phyloP scores from a whole-genome alignment of 2,888 invertebrate genomes.

The Spodoptera picta region DNA sequence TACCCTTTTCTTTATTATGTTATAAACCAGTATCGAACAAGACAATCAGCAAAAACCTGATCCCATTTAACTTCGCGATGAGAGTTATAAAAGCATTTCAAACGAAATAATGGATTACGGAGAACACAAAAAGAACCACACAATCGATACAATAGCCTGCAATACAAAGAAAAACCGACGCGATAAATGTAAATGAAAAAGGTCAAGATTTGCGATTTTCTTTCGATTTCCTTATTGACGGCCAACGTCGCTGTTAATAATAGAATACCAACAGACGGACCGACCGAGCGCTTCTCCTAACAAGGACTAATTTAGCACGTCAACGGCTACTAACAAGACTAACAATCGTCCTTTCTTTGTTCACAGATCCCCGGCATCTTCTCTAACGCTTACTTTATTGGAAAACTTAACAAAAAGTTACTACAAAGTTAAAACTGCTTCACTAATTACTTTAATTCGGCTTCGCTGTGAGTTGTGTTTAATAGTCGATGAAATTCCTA shows the following conservation, averaged over 20 bases:
- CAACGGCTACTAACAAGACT: constrained; percentile 77
- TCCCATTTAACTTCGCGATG: constrained; percentile 36
- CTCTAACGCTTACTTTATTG: constrained; percentile 68
- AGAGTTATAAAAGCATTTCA: constrained; percentile 35
- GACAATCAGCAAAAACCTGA: constrained; percentile 35
- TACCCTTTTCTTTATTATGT: constrained; percentile 22
- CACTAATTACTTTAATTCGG: constrained; percentile 49
- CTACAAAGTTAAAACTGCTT: constrained; percentile 52
- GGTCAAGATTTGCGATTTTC: constrained; percentile 40
- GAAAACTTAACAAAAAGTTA: constrained; percentile 66
- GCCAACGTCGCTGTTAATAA: constrained; percentile 37
- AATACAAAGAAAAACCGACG: constrained; percentile 36
- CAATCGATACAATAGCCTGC: constrained; percentile 41
- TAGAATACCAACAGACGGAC: constrained; percentile 33
- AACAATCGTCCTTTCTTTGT: constrained; percentile 83
- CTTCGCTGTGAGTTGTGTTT: constrained; percentile 40
- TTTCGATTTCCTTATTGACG: constrained; percentile 49
- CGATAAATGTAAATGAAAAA: constrained; percentile 47
- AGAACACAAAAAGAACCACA: constrained; percentile 36
- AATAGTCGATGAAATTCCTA: constrained; percentile 54
- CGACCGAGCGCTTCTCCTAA: constrained; percentile 51
- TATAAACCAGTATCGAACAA: constrained; percentile 34
- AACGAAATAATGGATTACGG: constrained; percentile 33
- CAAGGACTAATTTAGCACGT: constrained; percentile 68
- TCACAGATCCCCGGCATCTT: constrained; percentile 77